Base-by-base conservation (phyloP, 1,140 invertebrate genomes). In the Callitettix versicolor region DNA sequence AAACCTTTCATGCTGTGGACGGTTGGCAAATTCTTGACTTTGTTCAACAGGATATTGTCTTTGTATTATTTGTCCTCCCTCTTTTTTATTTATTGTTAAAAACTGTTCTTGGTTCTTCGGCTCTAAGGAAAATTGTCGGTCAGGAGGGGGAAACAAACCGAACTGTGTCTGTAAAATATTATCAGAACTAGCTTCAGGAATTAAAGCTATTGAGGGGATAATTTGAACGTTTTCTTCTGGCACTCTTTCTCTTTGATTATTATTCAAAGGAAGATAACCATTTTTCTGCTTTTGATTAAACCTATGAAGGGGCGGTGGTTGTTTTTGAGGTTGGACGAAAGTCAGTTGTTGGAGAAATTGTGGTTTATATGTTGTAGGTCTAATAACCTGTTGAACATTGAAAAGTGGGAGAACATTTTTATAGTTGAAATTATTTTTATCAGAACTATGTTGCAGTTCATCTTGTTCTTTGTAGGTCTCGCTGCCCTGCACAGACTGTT, bases 321-420 rank as follows among this genome's bases (percentile, higher is more conserved):
- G 26, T 30, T 30, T 30, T n/a, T 38, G 30, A 15, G 48, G 33
- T 14, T 51, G 30, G 22, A 51, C 17, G n/a, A 21, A 30, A 38
- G 46, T 55, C 12, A 34, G 50, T 6, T 56, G 55, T 3, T 51
- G 33, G 4, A 41, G 9, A 12, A 24, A 51, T 34, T 55, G 60
- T 6, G 61, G 61, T 15, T 58, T 46, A 57, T 60, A 63, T 4
- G 62, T 63, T 0, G 62, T 63, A 12, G 62, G 60, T 14, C 58
- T 55, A 24, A 63, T 44, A 17, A 53, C 44, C 26, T 54, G 43
- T 22, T 56, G 54, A n/a, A n/a, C 33, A 41, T 60, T 58, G 52
- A 57, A 54, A 26, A 53, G 53, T n/a, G 53, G 53, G 17, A 58
- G 43, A 9, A 56, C 56, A 47, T 55, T 52, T 44, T 55, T 36